These are phyloP conservation scores for Cricetomys ansorgei DNA, from an alignment of 2,113 vertebrate genomes.

Conservation along the genomic window DNA sequence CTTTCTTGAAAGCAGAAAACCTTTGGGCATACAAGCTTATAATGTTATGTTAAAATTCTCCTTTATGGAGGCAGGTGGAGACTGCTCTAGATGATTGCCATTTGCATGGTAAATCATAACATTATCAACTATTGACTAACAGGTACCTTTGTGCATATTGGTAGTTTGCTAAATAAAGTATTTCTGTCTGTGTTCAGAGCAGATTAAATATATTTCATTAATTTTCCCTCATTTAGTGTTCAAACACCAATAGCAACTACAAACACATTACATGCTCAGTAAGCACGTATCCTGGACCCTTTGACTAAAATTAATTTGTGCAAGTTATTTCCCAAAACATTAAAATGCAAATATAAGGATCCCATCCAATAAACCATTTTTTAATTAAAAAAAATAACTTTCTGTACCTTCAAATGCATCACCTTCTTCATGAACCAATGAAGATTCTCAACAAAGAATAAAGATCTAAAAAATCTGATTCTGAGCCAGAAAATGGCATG, in stretches of 20 bases:
- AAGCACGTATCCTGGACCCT: not conserved
- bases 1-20: not conserved
- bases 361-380: not conserved
- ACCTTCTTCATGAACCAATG: not conserved
- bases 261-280: not conserved
- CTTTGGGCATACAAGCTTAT: not conserved
- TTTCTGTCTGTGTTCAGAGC: not conserved
- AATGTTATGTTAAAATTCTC: not conserved
- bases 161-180: not conserved
- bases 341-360: not conserved
- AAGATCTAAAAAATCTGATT: not conserved
- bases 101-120: not conserved
- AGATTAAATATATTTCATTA: not conserved
- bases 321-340: not conserved
- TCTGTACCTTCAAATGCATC: not conserved
- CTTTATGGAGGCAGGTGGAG: not conserved
- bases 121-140: not conserved
- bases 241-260: not conserved
- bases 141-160: not conserved
- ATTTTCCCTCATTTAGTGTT: not conserved
- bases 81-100: not conserved
- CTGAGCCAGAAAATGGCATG: not conserved
- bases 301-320: not conserved
- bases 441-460: not conserved
- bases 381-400: not conserved